phyloP scores from a whole-genome alignment of 2,113 vertebrate species.

The Perca fluviatilis region DNA sequence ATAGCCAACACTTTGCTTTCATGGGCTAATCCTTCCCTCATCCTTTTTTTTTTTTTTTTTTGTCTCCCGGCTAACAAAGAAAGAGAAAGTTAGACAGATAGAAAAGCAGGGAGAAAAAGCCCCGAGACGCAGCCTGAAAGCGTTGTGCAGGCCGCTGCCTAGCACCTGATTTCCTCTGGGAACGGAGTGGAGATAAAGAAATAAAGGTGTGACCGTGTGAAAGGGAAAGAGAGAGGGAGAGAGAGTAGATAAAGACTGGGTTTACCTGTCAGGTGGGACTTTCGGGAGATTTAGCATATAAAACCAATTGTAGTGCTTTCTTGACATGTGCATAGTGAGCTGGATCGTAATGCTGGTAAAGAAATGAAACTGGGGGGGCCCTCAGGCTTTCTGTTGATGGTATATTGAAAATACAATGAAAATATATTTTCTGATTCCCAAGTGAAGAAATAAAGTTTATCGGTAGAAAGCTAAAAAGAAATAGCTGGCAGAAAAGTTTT shows the following conservation, averaged over 20 bases:
- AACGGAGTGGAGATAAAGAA: constrained; percentile 46
- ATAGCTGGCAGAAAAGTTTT: background rate
- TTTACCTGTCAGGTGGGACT: constrained; percentile 73
- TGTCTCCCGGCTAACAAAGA: constrained; percentile 40
- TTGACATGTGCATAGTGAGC: constrained; percentile 34
- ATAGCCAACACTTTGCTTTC: constrained; percentile 58
- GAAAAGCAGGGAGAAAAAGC: background rate
- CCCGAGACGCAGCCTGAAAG: constrained; percentile 27
- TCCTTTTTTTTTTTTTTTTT: constrained; percentile 18
- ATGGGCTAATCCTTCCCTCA: constrained; percentile 58
- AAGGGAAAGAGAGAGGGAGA: constrained; percentile 18
- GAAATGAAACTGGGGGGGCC: background rate
- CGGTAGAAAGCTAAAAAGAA: background rate
- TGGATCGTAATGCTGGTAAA: constrained; percentile 20
- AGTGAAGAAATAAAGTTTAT: background rate
- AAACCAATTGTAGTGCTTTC: constrained; percentile 8
- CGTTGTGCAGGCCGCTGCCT: constrained; percentile 50
- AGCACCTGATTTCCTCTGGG: constrained; percentile 67
- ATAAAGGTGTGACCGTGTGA: constrained; percentile 69
- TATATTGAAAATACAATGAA: background rate
- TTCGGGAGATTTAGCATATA: constrained; percentile 31
- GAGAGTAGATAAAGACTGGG: constrained; percentile 54
- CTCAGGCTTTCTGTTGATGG: background rate
- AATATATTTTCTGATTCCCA: background rate
- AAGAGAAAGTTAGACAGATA: constrained; percentile 37